Percentiles rank a stretch among this genome's conserved stretches.
Evolutionary conservation across 2,113 vertebrate genomes (phyloP).

Genomic region (Otocyon megalotis): DNA sequence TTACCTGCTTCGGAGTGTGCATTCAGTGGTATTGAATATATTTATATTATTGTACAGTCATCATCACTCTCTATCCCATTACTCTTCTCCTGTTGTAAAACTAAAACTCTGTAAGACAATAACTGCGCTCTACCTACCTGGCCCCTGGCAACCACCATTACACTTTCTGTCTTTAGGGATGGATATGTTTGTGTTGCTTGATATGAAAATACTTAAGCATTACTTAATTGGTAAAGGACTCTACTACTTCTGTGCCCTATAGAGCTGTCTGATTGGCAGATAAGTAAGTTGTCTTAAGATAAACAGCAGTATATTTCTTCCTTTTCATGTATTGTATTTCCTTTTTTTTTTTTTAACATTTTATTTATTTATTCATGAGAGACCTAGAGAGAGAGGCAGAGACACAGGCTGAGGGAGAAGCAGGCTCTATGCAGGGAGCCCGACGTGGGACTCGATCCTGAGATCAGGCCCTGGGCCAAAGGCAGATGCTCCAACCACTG

Average conservation of each 20-base stretch:
- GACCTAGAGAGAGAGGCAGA: no score
- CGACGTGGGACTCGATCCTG: no score
- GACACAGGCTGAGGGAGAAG: no score
- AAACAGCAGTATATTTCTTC: neutral
- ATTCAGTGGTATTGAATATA: neutral
- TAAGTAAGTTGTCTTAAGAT: conserved; percentile 3
- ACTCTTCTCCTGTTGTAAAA: neutral
- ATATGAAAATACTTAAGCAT: conserved; percentile 11
- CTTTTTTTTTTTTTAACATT: neutral
- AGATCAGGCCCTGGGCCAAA: no score
- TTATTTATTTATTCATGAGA: no score
- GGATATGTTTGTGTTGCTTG: neutral
- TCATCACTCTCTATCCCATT: neutral
- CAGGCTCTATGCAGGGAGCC: no score
- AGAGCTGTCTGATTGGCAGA: conserved; percentile 19
- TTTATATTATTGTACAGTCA: neutral
- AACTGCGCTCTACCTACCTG: neutral
- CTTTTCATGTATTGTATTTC: conserved; percentile 10
- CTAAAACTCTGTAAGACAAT: neutral
- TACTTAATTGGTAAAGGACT: neutral
- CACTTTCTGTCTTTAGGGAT: conserved; percentile 16
- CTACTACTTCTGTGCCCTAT: neutral
- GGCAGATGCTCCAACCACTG: no score
- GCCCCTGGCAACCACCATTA: neutral
- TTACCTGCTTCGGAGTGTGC: neutral